phyloP scores from a whole-genome alignment of 2,113 vertebrate genomes.

The Perca fluviatilis region DNA sequence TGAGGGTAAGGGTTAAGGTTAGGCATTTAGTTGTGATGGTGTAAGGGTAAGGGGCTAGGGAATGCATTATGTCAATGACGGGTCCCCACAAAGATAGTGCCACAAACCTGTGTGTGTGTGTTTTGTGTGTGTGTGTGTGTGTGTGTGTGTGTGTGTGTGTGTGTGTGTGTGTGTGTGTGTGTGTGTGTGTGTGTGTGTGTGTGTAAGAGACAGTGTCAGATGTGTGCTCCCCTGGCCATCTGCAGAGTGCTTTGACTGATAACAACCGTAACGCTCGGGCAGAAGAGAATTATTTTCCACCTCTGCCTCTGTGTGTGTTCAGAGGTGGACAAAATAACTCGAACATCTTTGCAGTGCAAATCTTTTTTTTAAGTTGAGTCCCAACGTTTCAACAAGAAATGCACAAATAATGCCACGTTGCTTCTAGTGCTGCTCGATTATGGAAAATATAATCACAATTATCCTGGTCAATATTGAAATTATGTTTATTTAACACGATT shows the following conservation, averaged over 20 bases:
- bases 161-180: background rate
- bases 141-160: background rate
- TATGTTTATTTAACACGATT: too few relatives aligned
- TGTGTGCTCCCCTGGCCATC: conserved; percentile 37
- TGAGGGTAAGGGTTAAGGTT: too few relatives aligned
- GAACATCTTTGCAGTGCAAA: background rate
- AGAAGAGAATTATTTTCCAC: background rate
- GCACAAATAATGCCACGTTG: background rate
- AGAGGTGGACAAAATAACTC: background rate
- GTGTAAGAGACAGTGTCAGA: conserved; percentile 9
- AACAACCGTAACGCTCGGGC: background rate
- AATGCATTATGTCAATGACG: too few relatives aligned
- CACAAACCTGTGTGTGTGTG: background rate
- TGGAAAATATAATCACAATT: too few relatives aligned
- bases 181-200: background rate
- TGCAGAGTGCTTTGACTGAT: conserved; percentile 51
- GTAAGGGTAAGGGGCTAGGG: too few relatives aligned
- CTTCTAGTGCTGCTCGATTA: too few relatives aligned
- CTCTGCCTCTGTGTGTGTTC: background rate
- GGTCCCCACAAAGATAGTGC: too few relatives aligned
- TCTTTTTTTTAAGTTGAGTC: background rate
- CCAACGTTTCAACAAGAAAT: background rate
- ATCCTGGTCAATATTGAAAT: too few relatives aligned
- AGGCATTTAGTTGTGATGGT: too few relatives aligned
- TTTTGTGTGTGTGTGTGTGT: too few relatives aligned